Evolutionary conservation across 2,888 invertebrate genomes (phyloP).

Genomic region (Bembecia ichneumoniformis): DNA sequence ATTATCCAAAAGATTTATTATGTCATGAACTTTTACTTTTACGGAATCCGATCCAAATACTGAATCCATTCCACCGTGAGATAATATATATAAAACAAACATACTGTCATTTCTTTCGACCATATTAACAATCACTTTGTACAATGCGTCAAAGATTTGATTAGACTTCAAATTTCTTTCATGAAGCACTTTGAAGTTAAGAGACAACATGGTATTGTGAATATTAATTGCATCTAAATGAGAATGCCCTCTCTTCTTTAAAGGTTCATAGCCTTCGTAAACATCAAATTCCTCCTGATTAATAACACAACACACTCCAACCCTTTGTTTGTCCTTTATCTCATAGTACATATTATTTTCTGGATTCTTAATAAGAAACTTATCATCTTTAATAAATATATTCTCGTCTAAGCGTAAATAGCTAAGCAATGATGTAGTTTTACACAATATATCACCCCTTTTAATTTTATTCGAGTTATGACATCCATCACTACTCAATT

Average conservation of each 20-base stretch:
- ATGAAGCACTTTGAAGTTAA: not conserved
- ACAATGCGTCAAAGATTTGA: not conserved
- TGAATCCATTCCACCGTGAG: not conserved
- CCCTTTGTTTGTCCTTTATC: not conserved
- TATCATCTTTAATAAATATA: not conserved
- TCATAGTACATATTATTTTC: not conserved
- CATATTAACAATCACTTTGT: not conserved
- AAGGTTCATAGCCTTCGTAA: not conserved
- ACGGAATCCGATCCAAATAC: not conserved
- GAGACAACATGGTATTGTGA: not conserved
- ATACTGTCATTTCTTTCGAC: not conserved
- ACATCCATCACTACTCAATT: not conserved
- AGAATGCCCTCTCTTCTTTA: not conserved
- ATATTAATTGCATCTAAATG: not conserved
- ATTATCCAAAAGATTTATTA: not conserved
- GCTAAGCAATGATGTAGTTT: not conserved
- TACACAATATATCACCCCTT: not conserved
- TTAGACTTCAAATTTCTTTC: not conserved
- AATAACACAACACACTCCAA: not conserved
- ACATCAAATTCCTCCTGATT: not conserved
- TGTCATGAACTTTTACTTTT: not conserved
- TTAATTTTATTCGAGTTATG: not conserved
- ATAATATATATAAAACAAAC: not conserved
- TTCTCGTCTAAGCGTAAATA: not conserved
- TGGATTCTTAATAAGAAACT: not conserved